phyloP scores from a whole-genome alignment of 1,140 invertebrate species.

The Vanessa tameamea region DNA sequence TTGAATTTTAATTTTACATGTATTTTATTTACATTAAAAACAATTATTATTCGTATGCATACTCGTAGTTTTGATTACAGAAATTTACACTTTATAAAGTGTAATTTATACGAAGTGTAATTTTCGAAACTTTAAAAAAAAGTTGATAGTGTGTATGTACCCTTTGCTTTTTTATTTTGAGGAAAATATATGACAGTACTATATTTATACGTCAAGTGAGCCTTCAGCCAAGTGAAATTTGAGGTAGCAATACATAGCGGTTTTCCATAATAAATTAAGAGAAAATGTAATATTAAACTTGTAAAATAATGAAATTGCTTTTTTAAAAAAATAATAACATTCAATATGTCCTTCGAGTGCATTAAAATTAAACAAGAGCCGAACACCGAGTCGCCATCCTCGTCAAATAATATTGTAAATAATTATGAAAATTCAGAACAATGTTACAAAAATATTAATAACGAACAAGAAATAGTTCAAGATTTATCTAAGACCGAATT shows the following conservation, averaged over 20 bases:
- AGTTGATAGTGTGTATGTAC: no score
- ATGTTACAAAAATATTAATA: constrained; percentile 18
- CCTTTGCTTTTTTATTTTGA: neutral
- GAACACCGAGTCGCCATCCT: neutral
- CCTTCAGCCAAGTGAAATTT: constrained; percentile 15
- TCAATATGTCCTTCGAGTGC: constrained; percentile 9
- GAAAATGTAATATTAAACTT: constrained; percentile 20
- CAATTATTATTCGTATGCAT: no score
- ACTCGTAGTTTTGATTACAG: no score
- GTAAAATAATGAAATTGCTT: neutral
- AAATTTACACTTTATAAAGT: no score
- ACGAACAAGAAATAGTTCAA: neutral
- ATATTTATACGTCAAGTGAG: neutral
- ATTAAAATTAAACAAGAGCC: constrained; percentile 5
- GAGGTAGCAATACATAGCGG: constrained; percentile 17
- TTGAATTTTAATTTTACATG: no score
- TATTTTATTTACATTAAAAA: no score
- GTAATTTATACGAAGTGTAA: no score
- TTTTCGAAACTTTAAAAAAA: no score
- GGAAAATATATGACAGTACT: constrained; percentile 2
- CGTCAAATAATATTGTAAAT: constrained; percentile 19
- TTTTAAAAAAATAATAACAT: neutral
- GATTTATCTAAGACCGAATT: constrained; percentile 28
- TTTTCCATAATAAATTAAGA: constrained; percentile 18
- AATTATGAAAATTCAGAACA: constrained; percentile 13